Base-by-base conservation (phyloP, 2,888 invertebrate species). In the Caenorhabditis sp. region DNA sequence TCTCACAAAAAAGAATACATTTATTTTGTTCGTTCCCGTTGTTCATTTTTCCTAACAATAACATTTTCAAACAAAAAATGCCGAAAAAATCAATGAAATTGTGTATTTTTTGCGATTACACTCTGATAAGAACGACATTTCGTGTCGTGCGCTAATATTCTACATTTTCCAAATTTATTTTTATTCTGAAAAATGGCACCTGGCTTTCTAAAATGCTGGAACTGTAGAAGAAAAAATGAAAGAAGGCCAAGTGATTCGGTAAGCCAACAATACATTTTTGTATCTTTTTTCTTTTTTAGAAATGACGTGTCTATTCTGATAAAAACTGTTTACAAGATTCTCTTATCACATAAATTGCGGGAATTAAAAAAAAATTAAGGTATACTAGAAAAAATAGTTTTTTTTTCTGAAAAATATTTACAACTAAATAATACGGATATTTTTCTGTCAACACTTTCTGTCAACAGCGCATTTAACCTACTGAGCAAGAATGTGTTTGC, bases 121-220 rank as follows among this genome's bases (percentile, higher is more conserved):
- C 43, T 43, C 3, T 43, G 43, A 43, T 43, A 43, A 43, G 43
- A 43, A 43, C 36, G 10, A 36, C 10, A 43, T 43, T 43, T 14
- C 43, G 43, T 43, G 43, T 43, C 17, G 43, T 43, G 43, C 17
- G 10, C 3, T 43, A 43, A 43, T 43, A 43, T 10, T 43, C 43
- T n/a, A 52, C 12, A 52, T 52, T 52, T 52, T 52, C 12, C 49
- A 43, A 43, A 52, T 21, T 52, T 52, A 7, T 52, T 52, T 52
- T 21, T n/a, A 52, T 52, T 52, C 21, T 21, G 21, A 52, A 52
- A 52, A 54, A 25, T 54, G 54, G 1, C 54, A 14, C 7, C 54
- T 54, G 21, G n/a, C 20, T 54, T 54, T 26, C n/a, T 23, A 21
- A 54, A 54, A 54, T 54, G 43, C 17, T 43, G 43, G 43, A 43